phyloP scores from a whole-genome alignment of 1,140 invertebrate species.

The Papilio xuthus region DNA sequence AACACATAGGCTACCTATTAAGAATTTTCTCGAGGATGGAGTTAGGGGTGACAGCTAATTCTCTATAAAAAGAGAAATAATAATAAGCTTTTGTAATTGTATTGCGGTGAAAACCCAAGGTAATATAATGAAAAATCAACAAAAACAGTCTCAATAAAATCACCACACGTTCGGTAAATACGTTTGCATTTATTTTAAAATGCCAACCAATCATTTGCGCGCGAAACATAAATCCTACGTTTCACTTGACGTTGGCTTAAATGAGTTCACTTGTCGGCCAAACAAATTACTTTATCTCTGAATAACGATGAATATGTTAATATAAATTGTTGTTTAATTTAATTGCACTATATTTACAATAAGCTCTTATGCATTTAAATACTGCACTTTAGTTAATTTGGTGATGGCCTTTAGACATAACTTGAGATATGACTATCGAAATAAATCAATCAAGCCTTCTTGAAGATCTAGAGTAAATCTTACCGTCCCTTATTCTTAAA shows the following conservation, averaged over 20 bases:
- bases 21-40: too few species aligned
- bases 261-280: constrained; percentile 25
- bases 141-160: neutral
- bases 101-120: neutral
- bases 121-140: neutral
- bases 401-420: too few species aligned
- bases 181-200: constrained; percentile 6
- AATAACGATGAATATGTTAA: neutral
- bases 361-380: neutral
- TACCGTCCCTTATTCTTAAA: too few species aligned
- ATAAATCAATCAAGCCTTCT: too few species aligned
- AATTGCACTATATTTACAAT: neutral
- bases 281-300: constrained; percentile 25
- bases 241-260: constrained; percentile 24
- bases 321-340: neutral
- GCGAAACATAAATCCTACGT: constrained; percentile 23
- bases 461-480: too few species aligned
- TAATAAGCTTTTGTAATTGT: neutral
- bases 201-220: constrained; percentile 3
- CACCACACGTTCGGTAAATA: neutral
- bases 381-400: neutral
- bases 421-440: too few species aligned
- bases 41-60: too few species aligned
- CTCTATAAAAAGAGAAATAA: too few species aligned
- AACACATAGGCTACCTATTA: too few species aligned